Conservation (phyloP, 2,797 vertebrate genomes). For the Alfaro cultratus region DNA sequence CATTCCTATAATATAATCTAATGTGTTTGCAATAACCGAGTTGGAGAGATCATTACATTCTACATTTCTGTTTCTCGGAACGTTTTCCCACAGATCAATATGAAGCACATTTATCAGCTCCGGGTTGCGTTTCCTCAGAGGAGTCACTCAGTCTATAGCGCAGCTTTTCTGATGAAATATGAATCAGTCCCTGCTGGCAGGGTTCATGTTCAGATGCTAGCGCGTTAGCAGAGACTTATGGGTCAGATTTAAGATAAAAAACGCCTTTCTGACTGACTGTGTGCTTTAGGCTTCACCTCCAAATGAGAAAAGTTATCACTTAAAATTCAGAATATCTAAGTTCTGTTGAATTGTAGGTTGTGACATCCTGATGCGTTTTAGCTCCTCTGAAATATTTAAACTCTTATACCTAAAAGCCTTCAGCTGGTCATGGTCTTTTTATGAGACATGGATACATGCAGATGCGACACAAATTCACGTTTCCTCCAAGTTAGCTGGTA, state of each 20-base stretch:
- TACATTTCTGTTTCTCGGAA: constrained; percentile 1
- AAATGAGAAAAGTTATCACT: background rate
- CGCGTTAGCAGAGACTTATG: background rate
- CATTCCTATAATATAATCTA: too few species aligned
- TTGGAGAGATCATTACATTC: background rate
- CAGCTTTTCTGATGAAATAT: background rate
- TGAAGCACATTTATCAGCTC: background rate
- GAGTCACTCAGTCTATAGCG: background rate
- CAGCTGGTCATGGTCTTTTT: constrained; percentile 38
- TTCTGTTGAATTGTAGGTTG: background rate
- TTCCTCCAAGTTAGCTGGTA: background rate
- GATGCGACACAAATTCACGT: background rate
- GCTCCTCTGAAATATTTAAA: constrained; percentile 48
- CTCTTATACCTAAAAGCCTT: constrained; percentile 37
- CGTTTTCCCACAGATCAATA: background rate
- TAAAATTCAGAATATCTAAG: background rate
- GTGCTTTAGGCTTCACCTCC: background rate
- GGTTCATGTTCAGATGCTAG: background rate
- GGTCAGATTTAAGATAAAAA: background rate
- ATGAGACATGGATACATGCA: constrained; percentile 12
- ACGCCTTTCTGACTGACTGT: background rate
- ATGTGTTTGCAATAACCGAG: background rate
- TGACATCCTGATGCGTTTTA: background rate
- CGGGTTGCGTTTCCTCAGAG: background rate
- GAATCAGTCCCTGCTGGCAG: background rate